Evolutionary conservation across 2,888 invertebrate species (phyloP).

Genomic region (Phyllotreta cruciferae): DNA sequence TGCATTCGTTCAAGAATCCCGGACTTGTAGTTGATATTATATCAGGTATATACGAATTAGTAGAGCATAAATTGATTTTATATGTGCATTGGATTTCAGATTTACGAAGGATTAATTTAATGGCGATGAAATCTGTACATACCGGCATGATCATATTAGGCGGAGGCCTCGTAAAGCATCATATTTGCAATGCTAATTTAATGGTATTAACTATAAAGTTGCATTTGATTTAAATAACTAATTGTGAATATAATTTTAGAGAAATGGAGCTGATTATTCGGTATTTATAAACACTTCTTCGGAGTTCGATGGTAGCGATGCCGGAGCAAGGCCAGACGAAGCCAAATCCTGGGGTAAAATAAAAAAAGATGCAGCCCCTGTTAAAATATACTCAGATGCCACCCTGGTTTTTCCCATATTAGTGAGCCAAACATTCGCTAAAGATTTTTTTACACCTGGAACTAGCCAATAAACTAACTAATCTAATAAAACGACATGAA

Average conservation of each 20-base stretch:
- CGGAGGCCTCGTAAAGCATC: constrained; percentile 97
- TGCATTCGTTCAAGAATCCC: constrained; percentile 92
- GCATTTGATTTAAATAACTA: constrained; percentile 7
- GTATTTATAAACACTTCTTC: constrained; percentile 95
- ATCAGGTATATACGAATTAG: constrained; percentile 65
- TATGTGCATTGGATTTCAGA: constrained; percentile 63
- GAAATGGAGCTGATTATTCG: constrained; percentile 95
- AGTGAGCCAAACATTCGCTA: constrained; percentile 96
- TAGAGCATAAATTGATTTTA: too few relatives aligned
- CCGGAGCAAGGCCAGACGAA: constrained; percentile 97
- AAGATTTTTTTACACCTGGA: constrained; percentile 54
- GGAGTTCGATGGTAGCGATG: constrained; percentile 98
- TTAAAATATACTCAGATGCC: constrained; percentile 94
- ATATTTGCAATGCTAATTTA: constrained; percentile 98
- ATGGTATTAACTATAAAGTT: constrained; percentile 70
- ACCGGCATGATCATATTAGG: constrained; percentile 98
- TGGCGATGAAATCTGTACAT: constrained; percentile 90
- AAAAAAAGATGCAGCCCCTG: constrained; percentile 82
- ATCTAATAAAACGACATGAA: too few relatives aligned
- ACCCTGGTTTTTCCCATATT: constrained; percentile 92
- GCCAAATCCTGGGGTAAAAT: constrained; percentile 99
- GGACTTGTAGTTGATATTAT: constrained; percentile 93
- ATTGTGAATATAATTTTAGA: constrained; percentile 62
- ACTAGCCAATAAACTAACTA: constrained; percentile 3
- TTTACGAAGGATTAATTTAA: constrained; percentile 86